A percentile compares a stretch with the other conserved stretches of the same genome.
phyloP scores from a whole-genome alignment of 53 echinoderm and acorn worm species.

The Luidia sarsii region DNA sequence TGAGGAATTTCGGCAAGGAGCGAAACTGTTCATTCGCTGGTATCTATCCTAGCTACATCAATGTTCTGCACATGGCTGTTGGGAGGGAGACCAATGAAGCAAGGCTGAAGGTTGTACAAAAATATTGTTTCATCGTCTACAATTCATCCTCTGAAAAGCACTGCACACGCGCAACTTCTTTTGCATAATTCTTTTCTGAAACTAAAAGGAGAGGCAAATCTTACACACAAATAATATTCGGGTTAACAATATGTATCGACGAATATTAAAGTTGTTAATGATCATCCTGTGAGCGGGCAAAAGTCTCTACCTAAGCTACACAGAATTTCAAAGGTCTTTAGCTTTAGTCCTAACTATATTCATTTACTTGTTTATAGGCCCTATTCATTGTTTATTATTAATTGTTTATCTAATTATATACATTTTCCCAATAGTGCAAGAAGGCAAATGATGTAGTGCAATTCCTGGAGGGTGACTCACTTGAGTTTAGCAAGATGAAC shows the following conservation, averaged over 20 bases:
- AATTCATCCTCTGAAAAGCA: too few relatives aligned
- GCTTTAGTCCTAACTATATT: neutral
- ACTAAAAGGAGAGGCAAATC: too few relatives aligned
- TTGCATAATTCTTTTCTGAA: too few relatives aligned
- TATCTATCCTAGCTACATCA: conserved; percentile 76
- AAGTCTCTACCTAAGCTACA: too few relatives aligned
- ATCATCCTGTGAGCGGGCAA: too few relatives aligned
- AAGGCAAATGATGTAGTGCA: conserved; percentile 68
- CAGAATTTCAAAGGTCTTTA: too few relatives aligned
- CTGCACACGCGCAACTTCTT: too few relatives aligned
- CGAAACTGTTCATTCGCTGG: conserved; percentile 84
- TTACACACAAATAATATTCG: too few relatives aligned
- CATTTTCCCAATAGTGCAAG: conserved; percentile 72
- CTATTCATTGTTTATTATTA: neutral
- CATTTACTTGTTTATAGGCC: neutral
- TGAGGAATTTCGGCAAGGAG: conserved; percentile 74
- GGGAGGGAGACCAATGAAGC: conserved; percentile 68
- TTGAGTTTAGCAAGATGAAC: conserved; percentile 66
- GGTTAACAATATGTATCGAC: too few relatives aligned
- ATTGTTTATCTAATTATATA: neutral
- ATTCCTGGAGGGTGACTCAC: conserved; percentile 77
- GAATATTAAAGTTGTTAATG: too few relatives aligned
- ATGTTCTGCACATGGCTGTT: conserved; percentile 76
- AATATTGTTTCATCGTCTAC: too few relatives aligned
- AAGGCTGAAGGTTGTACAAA: conserved; percentile 67